Percentiles rank a stretch among this genome's conserved stretches.
Conservation (phyloP, 2,797 vertebrate species). For the Hydrolagus colliei region DNA sequence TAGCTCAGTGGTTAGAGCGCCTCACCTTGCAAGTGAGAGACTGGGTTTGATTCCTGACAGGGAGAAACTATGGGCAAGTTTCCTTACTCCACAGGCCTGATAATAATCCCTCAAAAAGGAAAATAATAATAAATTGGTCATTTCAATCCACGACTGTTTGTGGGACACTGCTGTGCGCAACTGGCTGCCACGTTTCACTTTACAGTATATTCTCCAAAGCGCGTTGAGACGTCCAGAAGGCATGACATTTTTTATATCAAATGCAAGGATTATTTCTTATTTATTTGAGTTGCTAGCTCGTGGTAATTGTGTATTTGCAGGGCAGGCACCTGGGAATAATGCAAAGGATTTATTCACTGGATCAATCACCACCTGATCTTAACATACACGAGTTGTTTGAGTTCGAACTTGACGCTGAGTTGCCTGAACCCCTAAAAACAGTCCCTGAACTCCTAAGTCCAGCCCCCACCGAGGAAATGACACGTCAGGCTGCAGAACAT, state of each 20-base stretch:
- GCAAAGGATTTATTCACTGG: not conserved
- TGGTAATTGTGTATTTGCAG: not conserved
- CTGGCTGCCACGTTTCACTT: too few species aligned
- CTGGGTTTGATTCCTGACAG: too few species aligned
- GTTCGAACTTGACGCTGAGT: constrained; percentile 27
- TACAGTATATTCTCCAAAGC: too few species aligned
- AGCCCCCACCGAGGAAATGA: not conserved
- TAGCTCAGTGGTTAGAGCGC: not conserved
- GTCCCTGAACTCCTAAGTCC: not conserved
- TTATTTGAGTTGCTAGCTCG: not conserved
- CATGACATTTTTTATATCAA: too few species aligned
- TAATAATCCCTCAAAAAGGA: too few species aligned
- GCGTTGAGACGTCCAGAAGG: not conserved
- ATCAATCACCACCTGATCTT: not conserved
- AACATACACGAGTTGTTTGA: not conserved
- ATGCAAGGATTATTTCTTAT: not conserved
- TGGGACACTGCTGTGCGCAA: too few species aligned
- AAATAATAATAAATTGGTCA: too few species aligned
- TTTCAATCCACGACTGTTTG: too few species aligned
- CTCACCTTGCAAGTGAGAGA: not conserved
- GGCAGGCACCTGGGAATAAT: not conserved
- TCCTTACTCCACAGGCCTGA: too few species aligned
- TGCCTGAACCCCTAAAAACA: not conserved
- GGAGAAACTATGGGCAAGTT: too few species aligned
- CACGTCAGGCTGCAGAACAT: not conserved